These are phyloP conservation scores for Drosophila kikkawai DNA, from an alignment of 1,140 invertebrate species.

Conservation along the genomic window DNA sequence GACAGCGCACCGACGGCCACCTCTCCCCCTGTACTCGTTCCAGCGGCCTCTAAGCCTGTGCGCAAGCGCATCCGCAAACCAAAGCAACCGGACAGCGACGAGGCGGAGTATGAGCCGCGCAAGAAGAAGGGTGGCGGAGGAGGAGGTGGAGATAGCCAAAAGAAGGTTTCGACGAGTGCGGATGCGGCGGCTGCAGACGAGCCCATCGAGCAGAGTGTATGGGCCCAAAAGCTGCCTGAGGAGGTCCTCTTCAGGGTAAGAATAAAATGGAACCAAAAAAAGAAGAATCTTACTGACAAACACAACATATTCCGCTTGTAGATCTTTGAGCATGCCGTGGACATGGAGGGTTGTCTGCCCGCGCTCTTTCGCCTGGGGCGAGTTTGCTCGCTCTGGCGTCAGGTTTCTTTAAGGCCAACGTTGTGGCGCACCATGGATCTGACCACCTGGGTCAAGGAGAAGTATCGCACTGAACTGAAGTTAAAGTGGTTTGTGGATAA, in stretches of 20 bases:
- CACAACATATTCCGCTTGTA: slow-evolving; percentile 48
- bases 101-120: slow-evolving; percentile 85
- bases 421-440: slow-evolving; percentile 93
- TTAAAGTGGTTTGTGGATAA: slow-evolving; percentile 92
- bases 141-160: slow-evolving; percentile 31
- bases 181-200: slow-evolving; percentile 69
- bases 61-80: slow-evolving; percentile 86
- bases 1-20: slow-evolving; percentile 36
- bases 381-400: slow-evolving; percentile 91
- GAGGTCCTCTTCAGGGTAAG: slow-evolving; percentile 87
- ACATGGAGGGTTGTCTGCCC: slow-evolving; percentile 90
- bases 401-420: slow-evolving; percentile 88
- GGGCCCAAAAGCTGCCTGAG: slow-evolving; percentile 88
- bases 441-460: slow-evolving; percentile 89
- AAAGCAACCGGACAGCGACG: slow-evolving; percentile 86
- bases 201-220: slow-evolving; percentile 86
- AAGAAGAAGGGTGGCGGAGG: slow-evolving; percentile 74
- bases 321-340: slow-evolving; percentile 89
- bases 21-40: slow-evolving; percentile 12
- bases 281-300: not conserved
- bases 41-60: slow-evolving; percentile 53
- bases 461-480: slow-evolving; percentile 90
- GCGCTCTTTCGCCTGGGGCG: slow-evolving; percentile 89
- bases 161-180: slow-evolving; percentile 53
- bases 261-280: no score